phyloP scores from a whole-genome alignment of 2,888 invertebrate species.

The Xestoiulus laeticollis region DNA sequence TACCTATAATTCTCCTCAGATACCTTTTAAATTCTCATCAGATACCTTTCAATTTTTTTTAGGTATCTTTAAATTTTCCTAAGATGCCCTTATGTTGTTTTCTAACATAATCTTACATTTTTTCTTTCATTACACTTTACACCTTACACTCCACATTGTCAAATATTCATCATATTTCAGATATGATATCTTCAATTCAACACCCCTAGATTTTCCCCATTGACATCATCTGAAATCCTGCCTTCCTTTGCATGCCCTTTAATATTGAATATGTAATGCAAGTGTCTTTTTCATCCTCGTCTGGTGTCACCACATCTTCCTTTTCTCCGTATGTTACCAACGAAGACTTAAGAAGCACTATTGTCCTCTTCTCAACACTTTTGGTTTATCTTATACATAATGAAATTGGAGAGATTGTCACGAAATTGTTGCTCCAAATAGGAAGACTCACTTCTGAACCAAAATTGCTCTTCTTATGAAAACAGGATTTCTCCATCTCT shows the following conservation, averaged over 20 bases:
- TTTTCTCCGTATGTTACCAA: neutral
- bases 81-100: too few relatives aligned
- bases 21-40: too few relatives aligned
- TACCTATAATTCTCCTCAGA: too few relatives aligned
- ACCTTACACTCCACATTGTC: too few relatives aligned
- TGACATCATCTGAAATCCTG: neutral
- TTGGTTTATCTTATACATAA: neutral
- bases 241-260: neutral
- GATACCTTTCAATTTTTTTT: too few relatives aligned
- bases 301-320: neutral
- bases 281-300: neutral
- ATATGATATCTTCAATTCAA: too few relatives aligned
- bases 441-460: neutral
- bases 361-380: neutral
- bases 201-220: too few relatives aligned
- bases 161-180: too few relatives aligned
- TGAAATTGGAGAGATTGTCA: neutral
- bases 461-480: neutral
- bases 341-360: neutral
- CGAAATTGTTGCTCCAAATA: neutral
- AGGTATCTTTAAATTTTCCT: too few relatives aligned
- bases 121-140: too few relatives aligned
- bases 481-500: neutral
- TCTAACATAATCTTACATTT: too few relatives aligned
- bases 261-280: neutral